Base-by-base conservation (phyloP, 2,797 vertebrate genomes). In the Dipus sagitta region DNA sequence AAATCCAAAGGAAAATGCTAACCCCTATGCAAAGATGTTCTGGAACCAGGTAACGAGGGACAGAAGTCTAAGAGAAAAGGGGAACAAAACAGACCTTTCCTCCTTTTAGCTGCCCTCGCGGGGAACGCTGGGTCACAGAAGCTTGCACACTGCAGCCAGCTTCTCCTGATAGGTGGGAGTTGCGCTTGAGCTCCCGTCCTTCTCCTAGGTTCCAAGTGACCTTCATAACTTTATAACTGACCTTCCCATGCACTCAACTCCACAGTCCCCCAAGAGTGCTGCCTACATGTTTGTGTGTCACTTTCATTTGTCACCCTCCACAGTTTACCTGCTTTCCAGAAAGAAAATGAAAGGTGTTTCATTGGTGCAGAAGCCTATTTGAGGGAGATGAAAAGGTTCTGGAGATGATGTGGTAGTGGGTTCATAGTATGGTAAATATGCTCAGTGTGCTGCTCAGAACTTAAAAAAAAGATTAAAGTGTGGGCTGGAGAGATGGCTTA, bases 141-240 rank as follows among this genome's bases (percentile, higher is more conserved):
- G 52, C 67, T 7, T 14, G 38, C 18, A 26, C 15, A 68, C 6
- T 0, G 0, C 7, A 13, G 28, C 34, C 26, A 13, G n/a, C 42
- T 20, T n/a, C 26, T 70, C 18, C 6, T 5, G 2, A 11, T 8
- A 6, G 1, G 12, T 26, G 7, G 24, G 4, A 14, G 18, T 30
- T 20, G 47, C 6, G 2, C 18, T 71, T 64, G 42, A 79, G 2
- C 3, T 12, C 47, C 65, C 21, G 32, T 75, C 72, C n/a, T 52
- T 68, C 67, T 65, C 34, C 67, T 23, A 52, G 15, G 38, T 9
- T 26, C 20, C 76, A 72, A 23, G 9, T n/a, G 54, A 26, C 20
- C 24, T 84, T n/a, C n/a, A n/a, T n/a, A n/a, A 42, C 38, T 84
- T 23, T 20, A 12, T 79, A 87, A 67, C 75, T 34, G 13, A 32